Evolutionary conservation across 1,140 invertebrate genomes (phyloP).

Genomic region (Stegodyphus mimosarum): DNA sequence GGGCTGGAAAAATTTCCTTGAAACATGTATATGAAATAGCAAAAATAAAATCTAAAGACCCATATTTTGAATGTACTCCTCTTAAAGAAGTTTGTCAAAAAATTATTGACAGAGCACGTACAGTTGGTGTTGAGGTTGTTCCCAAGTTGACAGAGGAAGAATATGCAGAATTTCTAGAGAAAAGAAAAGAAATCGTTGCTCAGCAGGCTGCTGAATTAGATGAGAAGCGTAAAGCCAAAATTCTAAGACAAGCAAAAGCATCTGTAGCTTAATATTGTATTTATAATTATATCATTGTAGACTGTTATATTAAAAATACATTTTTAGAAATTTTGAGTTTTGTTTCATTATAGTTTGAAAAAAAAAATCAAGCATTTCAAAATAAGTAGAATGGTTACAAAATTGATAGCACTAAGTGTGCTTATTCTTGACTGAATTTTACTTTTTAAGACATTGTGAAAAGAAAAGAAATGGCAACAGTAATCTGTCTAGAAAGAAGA

Average conservation of each 20-base stretch:
- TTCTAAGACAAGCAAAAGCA: slow-evolving; percentile 75
- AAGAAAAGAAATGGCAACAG: no score
- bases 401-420: no score
- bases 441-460: no score
- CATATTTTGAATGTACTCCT: slow-evolving; percentile 75
- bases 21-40: slow-evolving; percentile 99
- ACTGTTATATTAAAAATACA: no score
- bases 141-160: slow-evolving; percentile 82
- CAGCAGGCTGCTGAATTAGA: slow-evolving; percentile 82
- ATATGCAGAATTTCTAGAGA: slow-evolving; percentile 84
- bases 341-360: no score
- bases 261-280: background rate
- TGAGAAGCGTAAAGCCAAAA: slow-evolving; percentile 90
- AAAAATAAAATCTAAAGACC: slow-evolving; percentile 90
- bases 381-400: no score
- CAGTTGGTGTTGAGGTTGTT: slow-evolving; percentile 89
- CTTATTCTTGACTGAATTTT: no score
- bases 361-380: no score
- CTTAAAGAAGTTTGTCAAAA: slow-evolving; percentile 83
- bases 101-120: slow-evolving; percentile 80
- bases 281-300: no score
- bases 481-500: no score
- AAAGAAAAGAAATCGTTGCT: slow-evolving; percentile 79
- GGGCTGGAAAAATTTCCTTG: slow-evolving; percentile 88
- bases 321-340: no score